phyloP scores from a whole-genome alignment of 2,113 vertebrate species.

The Pandion haliaetus region DNA sequence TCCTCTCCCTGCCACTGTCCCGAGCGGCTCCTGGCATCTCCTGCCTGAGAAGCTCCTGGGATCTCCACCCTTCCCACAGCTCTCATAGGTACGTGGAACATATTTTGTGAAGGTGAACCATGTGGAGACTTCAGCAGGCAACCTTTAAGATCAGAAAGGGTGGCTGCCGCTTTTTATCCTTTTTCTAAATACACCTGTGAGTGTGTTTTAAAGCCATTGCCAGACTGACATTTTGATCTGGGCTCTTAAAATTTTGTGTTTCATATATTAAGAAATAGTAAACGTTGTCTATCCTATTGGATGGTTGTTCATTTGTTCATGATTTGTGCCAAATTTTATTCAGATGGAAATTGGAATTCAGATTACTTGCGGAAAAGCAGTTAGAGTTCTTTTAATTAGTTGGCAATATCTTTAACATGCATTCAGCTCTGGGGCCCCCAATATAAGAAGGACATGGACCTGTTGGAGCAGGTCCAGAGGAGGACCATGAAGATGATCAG shows the following conservation, averaged over 20 bases:
- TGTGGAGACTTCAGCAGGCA: background rate
- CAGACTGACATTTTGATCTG: background rate
- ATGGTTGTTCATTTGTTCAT: background rate
- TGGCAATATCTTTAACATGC: background rate
- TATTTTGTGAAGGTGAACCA: background rate
- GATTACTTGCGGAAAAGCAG: background rate
- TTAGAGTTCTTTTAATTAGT: background rate
- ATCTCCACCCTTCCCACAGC: background rate
- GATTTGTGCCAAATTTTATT: background rate
- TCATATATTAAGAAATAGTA: background rate
- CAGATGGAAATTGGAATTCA: background rate
- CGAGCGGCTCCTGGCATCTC: rapidly evolving
- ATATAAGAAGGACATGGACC: too few species aligned
- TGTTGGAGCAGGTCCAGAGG: too few species aligned
- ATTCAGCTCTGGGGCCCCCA: too few species aligned
- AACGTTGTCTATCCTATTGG: background rate
- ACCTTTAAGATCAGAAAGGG: background rate
- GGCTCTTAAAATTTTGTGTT: background rate
- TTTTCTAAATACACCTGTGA: background rate
- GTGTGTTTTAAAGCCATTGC: background rate
- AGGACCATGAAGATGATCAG: too few species aligned
- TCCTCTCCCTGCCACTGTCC: background rate
- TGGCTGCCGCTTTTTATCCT: background rate
- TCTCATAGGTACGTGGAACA: rapidly evolving
- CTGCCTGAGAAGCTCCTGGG: background rate